Base-by-base conservation (phyloP, 2,888 invertebrate species). In the Limnephilus marmoratus region DNA sequence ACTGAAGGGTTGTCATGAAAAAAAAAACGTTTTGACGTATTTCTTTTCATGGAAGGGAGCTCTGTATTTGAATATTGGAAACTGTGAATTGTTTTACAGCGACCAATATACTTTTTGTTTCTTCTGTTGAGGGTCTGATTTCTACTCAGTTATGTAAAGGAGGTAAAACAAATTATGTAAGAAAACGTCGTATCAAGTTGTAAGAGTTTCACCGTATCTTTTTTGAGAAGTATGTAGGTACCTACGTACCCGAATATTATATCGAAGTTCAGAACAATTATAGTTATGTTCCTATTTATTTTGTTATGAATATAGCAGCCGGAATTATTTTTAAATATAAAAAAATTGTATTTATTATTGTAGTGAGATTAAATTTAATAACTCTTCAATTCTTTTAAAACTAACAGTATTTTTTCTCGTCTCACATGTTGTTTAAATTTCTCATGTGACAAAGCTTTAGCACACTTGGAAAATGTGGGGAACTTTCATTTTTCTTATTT, bases 1-100 rank as follows among this genome's bases (percentile, higher is more conserved):
- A 41, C 68, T 41, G 91, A 93, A 92, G 93, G 93, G 91, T 93
- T 91, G 87, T 13, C 68, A n/a, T 68, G 7, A 81, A 91, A 85
- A 93, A 92, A 92, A 90, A 91, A 41, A n/a, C n/a, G n/a, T n/a
- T 34, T 49, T 53, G 24, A 7, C 68, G 18, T 68, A 2, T 68
- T 68, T 68, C 68, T 68, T 24, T 68, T 68, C 68, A n/a, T n/a
- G 24, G 68, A 9, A 68, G 24, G 9, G 68, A 68, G 68, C 24
- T 24, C 68, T n/a, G 49, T 68, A 80, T 88, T 86, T 86, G 86
- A 86, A 86, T 86, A 86, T 45, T 37, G 41, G 29, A 29, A 86
- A 45, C 29, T 85, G 29, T 68, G 41, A 41, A 41, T 15, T 15
- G 29, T 24, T 86, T 86, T 45, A 86, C 86, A 86, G 45, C 86